These are phyloP conservation scores for Eclectus roratus DNA, from an alignment of 2,113 vertebrate genomes.

Conservation along the genomic window DNA sequence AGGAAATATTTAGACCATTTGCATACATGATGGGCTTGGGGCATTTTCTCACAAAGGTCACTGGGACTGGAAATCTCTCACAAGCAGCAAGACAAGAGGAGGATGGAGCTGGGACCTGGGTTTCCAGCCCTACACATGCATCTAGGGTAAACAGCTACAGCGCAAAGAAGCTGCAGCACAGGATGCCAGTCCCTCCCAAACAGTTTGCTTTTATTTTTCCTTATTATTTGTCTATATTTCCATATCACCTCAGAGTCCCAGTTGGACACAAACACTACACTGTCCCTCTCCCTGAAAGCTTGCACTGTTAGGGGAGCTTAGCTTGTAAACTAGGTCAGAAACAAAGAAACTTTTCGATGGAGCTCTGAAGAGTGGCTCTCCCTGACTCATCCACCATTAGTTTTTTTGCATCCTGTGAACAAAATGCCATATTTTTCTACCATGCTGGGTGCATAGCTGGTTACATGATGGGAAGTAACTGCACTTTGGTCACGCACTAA, in stretches of 20 bases:
- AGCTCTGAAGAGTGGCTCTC: background rate
- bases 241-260: background rate
- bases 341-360: background rate
- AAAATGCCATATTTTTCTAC: background rate
- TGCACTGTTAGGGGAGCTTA: background rate
- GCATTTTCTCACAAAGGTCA: background rate
- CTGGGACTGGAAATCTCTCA: background rate
- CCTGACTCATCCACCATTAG: background rate
- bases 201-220: background rate
- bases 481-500: background rate
- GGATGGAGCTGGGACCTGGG: background rate
- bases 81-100: background rate
- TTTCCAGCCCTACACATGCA: background rate
- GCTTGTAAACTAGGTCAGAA: background rate
- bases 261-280: accelerated
- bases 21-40: background rate
- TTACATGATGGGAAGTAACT: background rate
- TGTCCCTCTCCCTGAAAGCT: background rate
- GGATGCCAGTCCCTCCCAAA: background rate
- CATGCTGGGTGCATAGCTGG: background rate
- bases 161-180: background rate
- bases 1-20: background rate
- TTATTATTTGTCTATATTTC: background rate
- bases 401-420: background rate
- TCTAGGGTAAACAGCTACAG: background rate